phyloP scores from a whole-genome alignment of 2,797 vertebrate genomes.

The Poliocrania exsul region DNA sequence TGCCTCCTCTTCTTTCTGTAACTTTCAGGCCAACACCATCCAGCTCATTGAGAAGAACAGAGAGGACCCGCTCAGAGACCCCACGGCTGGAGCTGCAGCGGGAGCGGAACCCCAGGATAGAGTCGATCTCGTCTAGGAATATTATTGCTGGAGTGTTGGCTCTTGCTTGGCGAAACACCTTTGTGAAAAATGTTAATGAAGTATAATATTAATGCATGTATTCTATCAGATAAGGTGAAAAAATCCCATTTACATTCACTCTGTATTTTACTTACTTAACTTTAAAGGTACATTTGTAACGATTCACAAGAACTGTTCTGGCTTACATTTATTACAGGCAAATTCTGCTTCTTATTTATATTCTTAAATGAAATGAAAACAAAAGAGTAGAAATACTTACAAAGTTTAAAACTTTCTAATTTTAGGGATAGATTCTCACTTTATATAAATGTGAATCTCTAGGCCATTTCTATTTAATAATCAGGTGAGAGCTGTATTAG shows the following conservation, averaged over 20 bases:
- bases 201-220: background rate
- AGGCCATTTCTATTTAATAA: background rate
- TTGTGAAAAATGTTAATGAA: background rate
- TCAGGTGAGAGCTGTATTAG: background rate
- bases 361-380: background rate
- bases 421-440: background rate
- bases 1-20: slow-evolving; percentile 85
- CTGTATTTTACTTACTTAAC: background rate
- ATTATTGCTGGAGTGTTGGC: slow-evolving; percentile 91
- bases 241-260: background rate
- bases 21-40: slow-evolving; percentile 90
- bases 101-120: slow-evolving; percentile 88
- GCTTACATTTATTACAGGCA: background rate
- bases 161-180: slow-evolving; percentile 93
- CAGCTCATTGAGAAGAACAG: slow-evolving; percentile 95
- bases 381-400: background rate
- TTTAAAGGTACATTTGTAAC: background rate
- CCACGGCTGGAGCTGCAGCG: slow-evolving; percentile 61
- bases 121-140: slow-evolving; percentile 97
- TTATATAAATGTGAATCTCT: background rate
- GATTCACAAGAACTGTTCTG: background rate
- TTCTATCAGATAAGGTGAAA: background rate
- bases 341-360: background rate
- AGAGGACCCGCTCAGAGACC: slow-evolving; percentile 88
- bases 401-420: background rate